phyloP scores from a whole-genome alignment of 2,797 vertebrate species.

The Alfaro cultratus region DNA sequence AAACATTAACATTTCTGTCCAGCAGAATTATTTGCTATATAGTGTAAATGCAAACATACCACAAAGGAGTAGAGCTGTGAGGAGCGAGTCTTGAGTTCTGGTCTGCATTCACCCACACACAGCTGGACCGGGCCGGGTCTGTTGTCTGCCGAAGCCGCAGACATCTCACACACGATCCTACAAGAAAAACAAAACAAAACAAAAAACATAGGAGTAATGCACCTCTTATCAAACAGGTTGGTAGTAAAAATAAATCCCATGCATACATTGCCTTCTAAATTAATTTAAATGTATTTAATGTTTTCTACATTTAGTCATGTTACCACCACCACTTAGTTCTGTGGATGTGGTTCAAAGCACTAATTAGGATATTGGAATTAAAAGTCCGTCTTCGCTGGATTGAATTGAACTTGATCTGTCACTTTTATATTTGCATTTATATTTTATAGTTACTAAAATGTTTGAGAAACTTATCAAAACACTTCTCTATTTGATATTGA shows the following conservation, averaged over 20 bases:
- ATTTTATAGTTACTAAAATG: constrained; percentile 23
- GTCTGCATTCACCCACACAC: constrained; percentile 94
- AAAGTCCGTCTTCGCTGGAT: neutral
- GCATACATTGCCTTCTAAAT: neutral
- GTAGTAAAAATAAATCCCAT: neutral
- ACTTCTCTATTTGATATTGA: constrained; percentile 43
- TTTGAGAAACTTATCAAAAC: constrained; percentile 55
- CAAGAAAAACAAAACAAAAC: constrained; percentile 58
- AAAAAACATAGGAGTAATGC: neutral
- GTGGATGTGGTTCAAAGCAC: neutral
- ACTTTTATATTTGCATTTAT: constrained; percentile 16
- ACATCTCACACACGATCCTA: constrained; percentile 98
- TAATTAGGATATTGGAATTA: neutral
- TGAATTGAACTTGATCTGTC: constrained; percentile 2
- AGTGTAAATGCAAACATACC: constrained; percentile 79
- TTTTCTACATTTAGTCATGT: neutral
- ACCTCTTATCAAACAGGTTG: neutral
- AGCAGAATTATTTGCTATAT: neutral
- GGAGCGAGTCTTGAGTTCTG: constrained; percentile 92
- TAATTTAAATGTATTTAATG: neutral
- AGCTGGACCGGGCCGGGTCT: constrained; percentile 90
- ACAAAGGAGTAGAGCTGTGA: constrained; percentile 92
- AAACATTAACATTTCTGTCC: neutral
- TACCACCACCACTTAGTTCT: neutral
- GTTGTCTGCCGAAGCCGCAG: constrained; percentile 81